phyloP scores from a whole-genome alignment of 2,888 invertebrate species.

The Cephus pulcher region DNA sequence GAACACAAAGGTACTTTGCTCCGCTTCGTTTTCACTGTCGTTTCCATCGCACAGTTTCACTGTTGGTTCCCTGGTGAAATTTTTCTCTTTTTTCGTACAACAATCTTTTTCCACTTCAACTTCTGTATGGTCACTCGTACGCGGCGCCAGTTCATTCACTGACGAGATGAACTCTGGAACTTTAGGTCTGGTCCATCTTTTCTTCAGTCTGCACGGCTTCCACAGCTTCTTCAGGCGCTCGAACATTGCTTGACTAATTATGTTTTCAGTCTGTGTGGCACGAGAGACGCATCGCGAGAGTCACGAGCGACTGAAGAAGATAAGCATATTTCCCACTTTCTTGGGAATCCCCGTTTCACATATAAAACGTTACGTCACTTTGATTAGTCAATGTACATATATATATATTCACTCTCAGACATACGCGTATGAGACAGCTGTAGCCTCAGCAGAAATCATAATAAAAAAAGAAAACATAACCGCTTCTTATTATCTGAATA shows the following conservation, averaged over 20 bases:
- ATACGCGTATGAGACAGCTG: too few species aligned
- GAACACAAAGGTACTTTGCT: neutral
- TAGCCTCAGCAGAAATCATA: neutral
- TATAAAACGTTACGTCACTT: neutral
- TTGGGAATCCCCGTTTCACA: neutral
- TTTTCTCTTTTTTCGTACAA: neutral
- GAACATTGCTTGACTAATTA: neutral
- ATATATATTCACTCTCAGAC: too few species aligned
- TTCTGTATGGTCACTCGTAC: neutral
- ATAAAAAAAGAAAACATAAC: neutral
- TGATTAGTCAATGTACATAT: too few species aligned
- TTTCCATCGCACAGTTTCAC: neutral
- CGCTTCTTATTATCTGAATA: neutral
- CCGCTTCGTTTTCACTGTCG: neutral
- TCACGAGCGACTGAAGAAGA: neutral
- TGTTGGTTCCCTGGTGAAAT: neutral
- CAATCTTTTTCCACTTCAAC: neutral
- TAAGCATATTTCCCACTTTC: neutral
- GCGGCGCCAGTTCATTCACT: neutral
- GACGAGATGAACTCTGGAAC: neutral
- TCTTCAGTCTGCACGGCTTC: neutral
- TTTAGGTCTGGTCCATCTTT: neutral
- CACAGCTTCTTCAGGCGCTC: neutral
- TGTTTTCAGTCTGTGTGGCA: neutral
- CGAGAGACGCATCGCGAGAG: neutral